Evolutionary conservation across 2,113 vertebrate species (phyloP).

Genomic region (Toxotes chatareus): DNA sequence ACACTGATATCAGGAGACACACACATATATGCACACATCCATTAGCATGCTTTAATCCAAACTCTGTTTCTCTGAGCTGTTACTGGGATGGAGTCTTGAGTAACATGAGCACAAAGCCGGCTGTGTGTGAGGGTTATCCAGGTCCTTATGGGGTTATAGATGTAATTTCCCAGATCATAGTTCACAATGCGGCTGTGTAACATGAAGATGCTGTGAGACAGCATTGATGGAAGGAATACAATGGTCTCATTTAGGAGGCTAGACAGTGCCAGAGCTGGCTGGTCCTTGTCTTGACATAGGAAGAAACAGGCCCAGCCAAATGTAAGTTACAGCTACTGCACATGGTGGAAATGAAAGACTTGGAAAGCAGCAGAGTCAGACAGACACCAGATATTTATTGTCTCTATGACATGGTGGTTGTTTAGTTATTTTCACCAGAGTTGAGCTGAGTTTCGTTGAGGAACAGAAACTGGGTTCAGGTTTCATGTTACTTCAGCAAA

Average conservation of each 20-base stretch:
- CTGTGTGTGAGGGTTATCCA: slow-evolving; percentile 58
- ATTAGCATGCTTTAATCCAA: slow-evolving; percentile 53
- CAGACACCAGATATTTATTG: slow-evolving; percentile 3
- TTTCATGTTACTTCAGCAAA: no score
- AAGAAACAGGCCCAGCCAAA: slow-evolving; percentile 10
- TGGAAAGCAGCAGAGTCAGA: not conserved
- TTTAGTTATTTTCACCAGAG: slow-evolving; percentile 10
- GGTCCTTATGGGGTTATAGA: slow-evolving; percentile 60
- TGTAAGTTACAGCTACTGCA: slow-evolving; percentile 22
- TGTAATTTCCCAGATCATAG: slow-evolving; percentile 74
- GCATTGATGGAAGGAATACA: slow-evolving; percentile 62
- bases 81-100: slow-evolving; percentile 50
- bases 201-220: slow-evolving; percentile 68
- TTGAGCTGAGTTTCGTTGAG: not conserved
- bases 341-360: slow-evolving; percentile 14
- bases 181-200: slow-evolving; percentile 71
- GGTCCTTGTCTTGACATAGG: slow-evolving; percentile 35
- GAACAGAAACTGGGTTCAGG: no score
- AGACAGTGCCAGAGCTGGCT: slow-evolving; percentile 12
- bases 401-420: not conserved
- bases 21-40: slow-evolving; percentile 24
- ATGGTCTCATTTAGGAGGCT: slow-evolving; percentile 67
- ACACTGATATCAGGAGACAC: slow-evolving; percentile 14
- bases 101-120: slow-evolving; percentile 66
- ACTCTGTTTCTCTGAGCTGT: slow-evolving; percentile 32